phyloP scores from a whole-genome alignment of 1,140 invertebrate species.

The Musca domestica region DNA sequence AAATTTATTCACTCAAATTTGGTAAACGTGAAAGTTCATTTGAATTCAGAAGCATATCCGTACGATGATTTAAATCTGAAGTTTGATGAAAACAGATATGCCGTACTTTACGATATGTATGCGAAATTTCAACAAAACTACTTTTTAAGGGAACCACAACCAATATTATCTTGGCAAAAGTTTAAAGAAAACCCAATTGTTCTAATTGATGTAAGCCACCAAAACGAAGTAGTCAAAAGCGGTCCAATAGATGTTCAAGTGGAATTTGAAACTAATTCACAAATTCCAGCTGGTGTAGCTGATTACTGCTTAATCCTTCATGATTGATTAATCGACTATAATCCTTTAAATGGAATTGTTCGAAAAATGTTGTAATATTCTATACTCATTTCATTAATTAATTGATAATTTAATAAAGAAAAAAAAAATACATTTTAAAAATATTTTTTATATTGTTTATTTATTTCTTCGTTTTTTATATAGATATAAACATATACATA shows the following conservation, averaged over 20 bases:
- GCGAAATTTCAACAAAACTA: conserved; percentile 26
- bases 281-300: conserved; percentile 31
- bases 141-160: conserved; percentile 19
- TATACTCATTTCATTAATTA: no score
- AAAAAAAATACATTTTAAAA: no score
- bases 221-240: conserved; percentile 33
- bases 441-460: no score
- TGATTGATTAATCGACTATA: conserved; percentile 30
- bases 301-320: conserved; percentile 39
- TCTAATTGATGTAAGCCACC: conserved; percentile 37
- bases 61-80: conserved; percentile 40
- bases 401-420: no score
- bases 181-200: not conserved
- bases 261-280: conserved; percentile 33
- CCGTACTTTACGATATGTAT: conserved; percentile 25
- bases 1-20: conserved; percentile 27
- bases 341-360: no score
- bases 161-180: not conserved
- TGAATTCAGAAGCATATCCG: conserved; percentile 38
- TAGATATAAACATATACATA: no score
- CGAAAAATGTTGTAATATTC: no score
- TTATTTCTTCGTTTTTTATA: no score
- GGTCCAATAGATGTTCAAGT: conserved; percentile 35
- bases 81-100: conserved; percentile 24
- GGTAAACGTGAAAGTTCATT: conserved; percentile 34